Base-by-base conservation (phyloP, 2,888 invertebrate species). In the Itoplectis maculator region DNA sequence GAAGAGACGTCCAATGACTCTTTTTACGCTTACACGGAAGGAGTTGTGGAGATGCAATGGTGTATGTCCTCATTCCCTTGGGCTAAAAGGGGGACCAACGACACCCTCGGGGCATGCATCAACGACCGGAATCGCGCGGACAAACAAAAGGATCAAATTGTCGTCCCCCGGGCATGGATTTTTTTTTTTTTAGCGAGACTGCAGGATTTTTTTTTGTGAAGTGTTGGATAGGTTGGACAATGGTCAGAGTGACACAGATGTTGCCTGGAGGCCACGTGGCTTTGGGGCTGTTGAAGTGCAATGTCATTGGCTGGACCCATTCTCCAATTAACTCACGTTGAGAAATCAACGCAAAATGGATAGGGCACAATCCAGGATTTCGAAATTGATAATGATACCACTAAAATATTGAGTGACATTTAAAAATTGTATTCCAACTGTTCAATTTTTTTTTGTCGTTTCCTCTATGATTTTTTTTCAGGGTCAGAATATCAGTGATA, bases 21-120 rank as follows among this genome's bases (percentile, higher is more conserved):
- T 80, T 81, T 83, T 81, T 85, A 65, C 73, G 61, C 61, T 77
- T 70, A 81, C 83, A 70, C 63, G 82, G 70, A 76, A 82, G 69
- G 74, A 79, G 76, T 23, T 61, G 37, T 68, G 20, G n/a, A n/a
- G n/a, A n/a, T n/a, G 68, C 68, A 76, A 66, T 75, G n/a, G n/a
- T n/a, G 65, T 76, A 73, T 63, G 81, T 76, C 54, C 75, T 72
- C 70, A 69, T 82, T 79, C 61, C 37, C 69, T 70, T n/a, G n/a
- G n/a, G n/a, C n/a, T n/a, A n/a, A n/a, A n/a, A n/a, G n/a, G n/a
- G n/a, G n/a, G n/a, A n/a, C n/a, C n/a, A n/a, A 65, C 56, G 72
- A 78, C 70, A 78, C 49, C 76, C 73, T 40, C 59, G 61, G 59
- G 73, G 40, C 54, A 66, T 37, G 3, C 79, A 79, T 79, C 79